Base-by-base conservation (phyloP, 92 coral and sea anemone species). In the Micromussa lordhowensis region DNA sequence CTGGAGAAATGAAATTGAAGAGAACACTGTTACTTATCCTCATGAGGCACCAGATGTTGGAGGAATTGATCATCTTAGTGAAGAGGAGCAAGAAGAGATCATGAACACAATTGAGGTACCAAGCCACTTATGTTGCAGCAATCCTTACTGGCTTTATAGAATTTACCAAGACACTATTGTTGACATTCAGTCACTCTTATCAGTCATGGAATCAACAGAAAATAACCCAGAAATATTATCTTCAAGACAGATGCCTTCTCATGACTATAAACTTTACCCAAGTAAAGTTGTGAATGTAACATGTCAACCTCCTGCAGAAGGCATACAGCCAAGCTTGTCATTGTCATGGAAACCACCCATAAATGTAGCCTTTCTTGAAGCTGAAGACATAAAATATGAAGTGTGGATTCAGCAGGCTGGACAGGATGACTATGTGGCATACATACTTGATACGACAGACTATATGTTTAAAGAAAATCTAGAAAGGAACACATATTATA, bases 141-240 rank as follows among this genome's bases (percentile, higher is more conserved):
- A 96, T 72, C 98, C 99, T 26, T 90, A 89, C 80, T 98, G 99
- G 99, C 81, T 98, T 32, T 98, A 88, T 68, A 90, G 99, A 90
- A 98, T 98, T 68, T 98, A 98, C 73, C 99, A 98, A 80, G 99
- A 98, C 80, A 98, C 99, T 16, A 57, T 86, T 83, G 95, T 97
- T 14, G 98, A 97, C 77, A 88, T 92, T 49, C 82, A 80, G 26
- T 91, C 98, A 61, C 94, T 97, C 71, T 64, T 93, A 13, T 61
- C 48, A 44, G 92, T 91, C 32, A 83, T 94, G 73, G 70, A 83
- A 69, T 64, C 63, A 51, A 87, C 93, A 3, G 63, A 89, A 64
- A 82, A 92, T 35, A 57, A 63, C 75, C 89, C 89, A 18, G 83
- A 90, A 40, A 49, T 72, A 31, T 35, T 82, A 2, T 82, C 82